Percentiles rank a stretch among this genome's conserved stretches.
These are phyloP conservation scores for Malurus cyaneus DNA, from an alignment of 2,113 vertebrate genomes.

Conservation along the genomic window DNA sequence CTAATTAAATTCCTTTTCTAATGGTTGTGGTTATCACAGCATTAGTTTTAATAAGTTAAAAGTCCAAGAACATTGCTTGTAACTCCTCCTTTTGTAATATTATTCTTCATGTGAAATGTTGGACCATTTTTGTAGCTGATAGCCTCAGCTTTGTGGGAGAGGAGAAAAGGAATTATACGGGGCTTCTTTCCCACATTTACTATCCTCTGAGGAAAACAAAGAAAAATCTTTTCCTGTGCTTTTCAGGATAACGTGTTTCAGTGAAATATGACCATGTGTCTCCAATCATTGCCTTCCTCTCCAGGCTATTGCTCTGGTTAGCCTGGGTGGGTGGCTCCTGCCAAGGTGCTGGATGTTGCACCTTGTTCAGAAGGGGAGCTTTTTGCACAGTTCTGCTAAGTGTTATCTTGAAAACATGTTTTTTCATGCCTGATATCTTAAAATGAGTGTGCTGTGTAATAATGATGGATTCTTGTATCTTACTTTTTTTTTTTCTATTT, in stretches of 20 bases:
- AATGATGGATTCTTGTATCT: not conserved
- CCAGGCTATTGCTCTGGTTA: not conserved
- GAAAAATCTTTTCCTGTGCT: not conserved
- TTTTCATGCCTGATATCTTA: not conserved
- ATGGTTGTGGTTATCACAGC: not conserved
- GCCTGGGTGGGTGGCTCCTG: not conserved
- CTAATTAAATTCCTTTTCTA: not conserved
- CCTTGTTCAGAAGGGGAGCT: not conserved
- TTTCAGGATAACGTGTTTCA: not conserved
- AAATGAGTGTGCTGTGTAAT: not conserved
- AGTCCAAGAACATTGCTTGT: not conserved
- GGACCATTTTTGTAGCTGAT: accelerated
- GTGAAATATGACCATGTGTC: not conserved
- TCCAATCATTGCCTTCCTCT: not conserved
- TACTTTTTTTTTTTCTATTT: not conserved
- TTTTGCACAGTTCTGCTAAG: not conserved
- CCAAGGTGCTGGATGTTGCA: not conserved
- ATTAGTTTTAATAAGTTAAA: not conserved
- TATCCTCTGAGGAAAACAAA: not conserved
- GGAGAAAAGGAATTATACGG: not conserved
- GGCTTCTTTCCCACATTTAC: not conserved
- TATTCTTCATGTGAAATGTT: not conserved
- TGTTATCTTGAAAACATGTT: not conserved
- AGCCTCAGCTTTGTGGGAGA: not conserved
- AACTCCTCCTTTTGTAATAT: not conserved